These are phyloP conservation scores for Drosophila arawakana DNA, from an alignment of 1,140 invertebrate species.

Conservation along the genomic window DNA sequence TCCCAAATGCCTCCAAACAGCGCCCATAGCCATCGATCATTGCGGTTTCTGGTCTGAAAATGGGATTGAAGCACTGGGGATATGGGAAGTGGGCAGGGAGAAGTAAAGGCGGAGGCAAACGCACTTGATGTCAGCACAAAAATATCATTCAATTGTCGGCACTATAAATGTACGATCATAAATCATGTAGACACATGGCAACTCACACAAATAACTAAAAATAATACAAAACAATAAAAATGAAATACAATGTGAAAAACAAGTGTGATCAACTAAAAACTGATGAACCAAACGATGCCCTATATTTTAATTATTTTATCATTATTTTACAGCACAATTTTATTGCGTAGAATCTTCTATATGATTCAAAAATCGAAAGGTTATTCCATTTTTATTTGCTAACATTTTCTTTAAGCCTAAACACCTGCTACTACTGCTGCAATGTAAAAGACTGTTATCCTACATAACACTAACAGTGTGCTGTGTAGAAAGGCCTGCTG, in stretches of 20 bases:
- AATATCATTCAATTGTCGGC: conserved; percentile 84
- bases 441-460: neutral
- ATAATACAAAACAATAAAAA: conserved; percentile 73
- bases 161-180: conserved; percentile 83
- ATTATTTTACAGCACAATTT: no score
- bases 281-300: conserved; percentile 4
- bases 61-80: neutral
- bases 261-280: neutral
- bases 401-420: neutral
- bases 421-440: no score
- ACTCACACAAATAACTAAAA: conserved; percentile 64
- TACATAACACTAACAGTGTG: no score
- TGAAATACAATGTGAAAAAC: neutral
- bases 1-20: neutral
- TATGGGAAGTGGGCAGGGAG: neutral
- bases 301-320: no score
- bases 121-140: conserved; percentile 57
- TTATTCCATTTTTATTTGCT: neutral
- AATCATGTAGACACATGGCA: conserved; percentile 72
- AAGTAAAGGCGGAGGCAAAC: conserved; percentile 16
- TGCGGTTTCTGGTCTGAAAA: conserved; percentile 33
- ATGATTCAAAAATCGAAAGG: neutral
- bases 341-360: no score
- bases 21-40: conserved; percentile 61
- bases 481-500: no score